A percentile compares a stretch with the other conserved stretches of the same genome.
Conservation (phyloP, 2,888 invertebrate species). For the Coecobrya sp. region DNA sequence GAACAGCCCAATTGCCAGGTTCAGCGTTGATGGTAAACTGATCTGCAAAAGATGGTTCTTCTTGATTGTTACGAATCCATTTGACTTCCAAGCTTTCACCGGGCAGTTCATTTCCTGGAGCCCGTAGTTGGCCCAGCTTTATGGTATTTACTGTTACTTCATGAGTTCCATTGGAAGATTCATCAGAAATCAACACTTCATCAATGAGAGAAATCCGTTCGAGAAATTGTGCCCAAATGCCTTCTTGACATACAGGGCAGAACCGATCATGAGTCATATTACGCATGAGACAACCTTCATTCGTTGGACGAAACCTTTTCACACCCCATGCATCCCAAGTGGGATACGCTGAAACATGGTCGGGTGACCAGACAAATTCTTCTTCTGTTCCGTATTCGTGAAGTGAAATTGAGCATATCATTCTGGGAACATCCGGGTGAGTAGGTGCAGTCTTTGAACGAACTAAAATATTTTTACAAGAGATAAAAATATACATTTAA, state of each 20-base stretch:
- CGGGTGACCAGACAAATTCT: slow-evolving; percentile 71
- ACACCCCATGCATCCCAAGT: slow-evolving; percentile 69
- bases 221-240: slow-evolving; percentile 85
- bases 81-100: slow-evolving; percentile 80
- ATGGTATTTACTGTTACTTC: slow-evolving; percentile 80
- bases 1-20: slow-evolving; percentile 76
- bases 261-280: slow-evolving; percentile 83
- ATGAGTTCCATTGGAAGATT: slow-evolving; percentile 61
- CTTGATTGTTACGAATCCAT: slow-evolving; percentile 78
- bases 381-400: slow-evolving; percentile 83
- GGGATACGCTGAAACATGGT: slow-evolving; percentile 83
- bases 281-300: slow-evolving; percentile 84
- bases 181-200: slow-evolving; percentile 67
- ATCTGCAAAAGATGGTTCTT: slow-evolving; percentile 66
- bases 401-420: slow-evolving; percentile 83
- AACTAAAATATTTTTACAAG: slow-evolving; percentile 31
- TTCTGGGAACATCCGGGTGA: slow-evolving; percentile 83
- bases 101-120: slow-evolving; percentile 77
- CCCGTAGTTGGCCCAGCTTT: slow-evolving; percentile 81
- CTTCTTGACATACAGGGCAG: slow-evolving; percentile 85
- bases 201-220: slow-evolving; percentile 84
- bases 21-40: slow-evolving; percentile 71
- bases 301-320: slow-evolving; percentile 84
- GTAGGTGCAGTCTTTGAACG: slow-evolving; percentile 82
- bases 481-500: neutral